Base-by-base conservation (phyloP, 2,797 vertebrate genomes). In the Fratercula arctica region DNA sequence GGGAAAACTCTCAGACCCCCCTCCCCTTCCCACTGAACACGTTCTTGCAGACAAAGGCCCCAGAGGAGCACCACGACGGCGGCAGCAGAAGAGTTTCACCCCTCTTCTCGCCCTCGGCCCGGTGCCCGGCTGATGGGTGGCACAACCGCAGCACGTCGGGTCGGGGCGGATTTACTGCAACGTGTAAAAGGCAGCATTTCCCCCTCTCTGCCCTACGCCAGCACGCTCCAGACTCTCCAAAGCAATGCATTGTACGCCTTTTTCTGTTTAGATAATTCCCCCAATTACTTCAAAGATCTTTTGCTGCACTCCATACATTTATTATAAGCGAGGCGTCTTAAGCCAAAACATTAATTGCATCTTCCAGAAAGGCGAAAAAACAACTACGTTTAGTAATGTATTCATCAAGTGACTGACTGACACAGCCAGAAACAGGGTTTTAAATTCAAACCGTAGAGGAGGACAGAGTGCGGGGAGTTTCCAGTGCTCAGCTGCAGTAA, bases 301-400 rank as follows among this genome's bases (percentile, higher is more conserved):
- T 48, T 9, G 20, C 82, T 14, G 81, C 73, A 19, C 89, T 83
- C 59, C 61, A n/a, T 54, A 88, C 75, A 8, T 88, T 89, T 81
- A 84, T 56, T 63, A 63, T 16, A 89, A 41, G 87, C n/a, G 13
- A 51, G 31, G 57, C 48, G 84, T 96, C 96, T 93, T 9, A 80
- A 86, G 96, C 96, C 96, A 96, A 96, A 97, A 93, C 97, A 97
- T 96, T 97, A 97, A 97, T 97, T 97, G 97, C 97, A 93, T 96
- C 96, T 91, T 94, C 92, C 4, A 84, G 79, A 73, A 61, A 59
- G 57, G 78, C 11, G 43, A 61, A 87, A 95, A 87, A 16, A 9
- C 87, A 21, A 94, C 35, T 28, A 74, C 69, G 41, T 95, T 94
- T 79, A 73, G 95, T 54, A 91, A 89, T 70, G 89, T 53, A 96